These are phyloP conservation scores for Harpegnathos saltator DNA, from an alignment of 1,140 invertebrate species.

Conservation along the genomic window DNA sequence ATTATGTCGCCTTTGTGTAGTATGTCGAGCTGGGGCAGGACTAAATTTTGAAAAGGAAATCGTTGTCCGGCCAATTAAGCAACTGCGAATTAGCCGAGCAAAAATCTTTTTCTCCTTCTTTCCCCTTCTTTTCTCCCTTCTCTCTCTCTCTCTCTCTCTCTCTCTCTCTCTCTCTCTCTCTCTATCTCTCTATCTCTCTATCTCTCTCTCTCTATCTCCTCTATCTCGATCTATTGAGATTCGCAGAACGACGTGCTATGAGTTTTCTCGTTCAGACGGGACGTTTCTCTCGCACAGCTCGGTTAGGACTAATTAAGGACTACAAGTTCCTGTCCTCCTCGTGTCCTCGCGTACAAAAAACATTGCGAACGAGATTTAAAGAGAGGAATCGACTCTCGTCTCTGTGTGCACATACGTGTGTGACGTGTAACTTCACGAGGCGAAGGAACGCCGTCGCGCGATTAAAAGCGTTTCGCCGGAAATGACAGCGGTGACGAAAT, in stretches of 20 bases:
- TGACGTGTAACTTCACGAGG: neutral
- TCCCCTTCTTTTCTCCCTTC: too few relatives aligned
- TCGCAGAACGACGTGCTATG: constrained; percentile 27
- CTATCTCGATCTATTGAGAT: neutral
- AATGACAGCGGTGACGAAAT: neutral
- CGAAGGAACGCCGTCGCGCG: neutral
- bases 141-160: too few relatives aligned
- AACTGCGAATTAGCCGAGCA: constrained; percentile 26
- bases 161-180: too few relatives aligned
- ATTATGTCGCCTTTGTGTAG: neutral
- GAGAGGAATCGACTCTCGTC: neutral
- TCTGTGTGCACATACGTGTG: neutral
- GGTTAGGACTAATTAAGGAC: constrained; percentile 41
- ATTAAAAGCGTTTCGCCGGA: neutral
- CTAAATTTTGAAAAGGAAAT: constrained; percentile 17
- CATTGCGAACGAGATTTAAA: constrained; percentile 16
- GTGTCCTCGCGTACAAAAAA: neutral
- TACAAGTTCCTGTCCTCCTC: constrained; percentile 7
- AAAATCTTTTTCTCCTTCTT: neutral
- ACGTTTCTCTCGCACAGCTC: constrained; percentile 1
- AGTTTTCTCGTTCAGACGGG: constrained; percentile 17
- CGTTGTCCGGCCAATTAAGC: constrained; percentile 27
- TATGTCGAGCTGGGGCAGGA: neutral
- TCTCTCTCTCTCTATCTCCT: too few relatives aligned
- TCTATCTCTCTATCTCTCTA: too few relatives aligned